Percentiles rank a stretch among this genome's conserved stretches.
Conservation (phyloP, 2,888 invertebrate species). For the Trisateles emortualis region DNA sequence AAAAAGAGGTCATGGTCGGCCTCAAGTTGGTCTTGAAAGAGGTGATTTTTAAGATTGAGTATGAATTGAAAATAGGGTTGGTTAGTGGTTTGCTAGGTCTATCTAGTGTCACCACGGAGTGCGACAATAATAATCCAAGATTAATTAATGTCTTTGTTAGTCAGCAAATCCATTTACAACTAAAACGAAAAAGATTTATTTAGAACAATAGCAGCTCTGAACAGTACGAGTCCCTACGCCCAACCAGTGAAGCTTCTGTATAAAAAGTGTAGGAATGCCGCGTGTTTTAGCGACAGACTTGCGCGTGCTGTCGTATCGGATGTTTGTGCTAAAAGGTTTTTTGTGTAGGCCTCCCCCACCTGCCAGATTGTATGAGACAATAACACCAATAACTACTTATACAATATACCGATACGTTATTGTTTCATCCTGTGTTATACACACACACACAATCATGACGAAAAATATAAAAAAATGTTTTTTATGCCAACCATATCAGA, state of each 20-base stretch:
- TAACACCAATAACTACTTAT: conserved; percentile 10
- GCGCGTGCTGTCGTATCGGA: conserved; percentile 38
- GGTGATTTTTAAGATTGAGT: no score
- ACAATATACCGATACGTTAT: neutral
- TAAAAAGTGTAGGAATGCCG: conserved; percentile 37
- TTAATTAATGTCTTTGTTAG: neutral
- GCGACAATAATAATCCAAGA: no score
- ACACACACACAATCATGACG: no score
- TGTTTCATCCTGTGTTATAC: neutral
- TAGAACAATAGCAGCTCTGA: conserved; percentile 26
- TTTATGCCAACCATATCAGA: no score
- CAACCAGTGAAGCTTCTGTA: conserved; percentile 25
- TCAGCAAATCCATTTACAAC: neutral
- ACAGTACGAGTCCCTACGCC: no score
- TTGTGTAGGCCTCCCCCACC: conserved; percentile 28
- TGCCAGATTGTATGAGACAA: conserved; percentile 1
- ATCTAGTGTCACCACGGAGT: no score
- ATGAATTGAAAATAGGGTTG: no score
- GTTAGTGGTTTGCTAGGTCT: no score
- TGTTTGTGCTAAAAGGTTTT: conserved; percentile 43
- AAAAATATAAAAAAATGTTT: no score
- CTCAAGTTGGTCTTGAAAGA: no score
- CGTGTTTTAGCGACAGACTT: conserved; percentile 36
- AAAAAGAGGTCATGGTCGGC: no score
- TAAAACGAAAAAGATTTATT: conserved; percentile 23